phyloP scores from a whole-genome alignment of 2,797 vertebrate species.

The Tinamus major region DNA sequence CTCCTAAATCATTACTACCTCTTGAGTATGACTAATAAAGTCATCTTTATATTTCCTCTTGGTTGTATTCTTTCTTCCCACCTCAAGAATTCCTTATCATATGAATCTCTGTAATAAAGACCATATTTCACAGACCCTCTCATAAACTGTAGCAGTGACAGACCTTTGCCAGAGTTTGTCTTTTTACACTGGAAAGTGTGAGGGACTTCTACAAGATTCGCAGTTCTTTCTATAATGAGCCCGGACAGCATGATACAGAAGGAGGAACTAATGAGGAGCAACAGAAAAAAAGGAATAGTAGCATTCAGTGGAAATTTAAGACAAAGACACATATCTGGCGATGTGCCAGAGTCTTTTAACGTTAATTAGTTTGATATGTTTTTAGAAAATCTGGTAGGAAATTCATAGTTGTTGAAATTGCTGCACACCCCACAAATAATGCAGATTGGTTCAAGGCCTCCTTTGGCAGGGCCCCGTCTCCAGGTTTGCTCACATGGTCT shows the following conservation, averaged over 20 bases:
- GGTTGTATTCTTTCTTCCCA: neutral
- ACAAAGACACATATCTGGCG: neutral
- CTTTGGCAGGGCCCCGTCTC: neutral
- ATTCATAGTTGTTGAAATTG: neutral
- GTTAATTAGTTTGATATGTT: neutral
- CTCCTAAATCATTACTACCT: neutral
- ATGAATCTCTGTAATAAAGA: neutral
- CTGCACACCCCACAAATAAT: neutral
- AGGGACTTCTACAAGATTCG: neutral
- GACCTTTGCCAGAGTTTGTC: neutral
- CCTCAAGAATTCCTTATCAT: neutral
- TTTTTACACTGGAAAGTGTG: neutral
- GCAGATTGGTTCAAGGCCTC: neutral
- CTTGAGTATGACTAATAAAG: neutral
- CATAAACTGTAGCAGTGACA: neutral
- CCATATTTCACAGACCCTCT: neutral
- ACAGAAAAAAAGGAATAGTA: neutral
- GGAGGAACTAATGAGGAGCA: neutral
- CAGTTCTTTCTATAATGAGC: neutral
- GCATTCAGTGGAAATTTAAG: neutral
- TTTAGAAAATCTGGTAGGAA: neutral
- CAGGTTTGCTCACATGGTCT: neutral
- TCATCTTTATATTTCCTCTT: neutral
- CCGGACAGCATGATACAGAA: neutral
- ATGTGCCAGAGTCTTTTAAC: neutral